Evolutionary conservation across 2,113 vertebrate genomes (phyloP).

Genomic region (Typhlomys cinereus): DNA sequence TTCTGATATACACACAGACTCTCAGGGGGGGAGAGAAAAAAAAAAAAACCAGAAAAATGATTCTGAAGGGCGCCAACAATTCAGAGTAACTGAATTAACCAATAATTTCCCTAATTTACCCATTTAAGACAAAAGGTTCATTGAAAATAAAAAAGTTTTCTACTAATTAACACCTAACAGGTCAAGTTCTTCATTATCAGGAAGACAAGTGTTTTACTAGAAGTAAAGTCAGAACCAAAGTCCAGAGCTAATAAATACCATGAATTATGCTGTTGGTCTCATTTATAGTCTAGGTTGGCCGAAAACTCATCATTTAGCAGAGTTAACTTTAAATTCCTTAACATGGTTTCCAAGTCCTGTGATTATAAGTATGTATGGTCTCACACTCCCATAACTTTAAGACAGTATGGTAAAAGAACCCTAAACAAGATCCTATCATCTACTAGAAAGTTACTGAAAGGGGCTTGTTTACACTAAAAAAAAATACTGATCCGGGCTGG

Average conservation of each 20-base stretch:
- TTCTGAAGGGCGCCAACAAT: not conserved
- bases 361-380: no score
- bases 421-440: not conserved
- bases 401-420: not conserved
- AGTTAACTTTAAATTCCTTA: no score
- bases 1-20: not conserved
- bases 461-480: no score
- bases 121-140: not conserved
- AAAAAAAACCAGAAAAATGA: not conserved
- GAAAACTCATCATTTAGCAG: no score
- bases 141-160: not conserved
- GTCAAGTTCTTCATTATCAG: not conserved
- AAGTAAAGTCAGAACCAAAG: no score
- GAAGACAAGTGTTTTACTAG: not conserved
- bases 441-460: no score
- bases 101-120: not conserved
- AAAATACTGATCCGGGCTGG: no score
- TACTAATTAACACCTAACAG: constrained; percentile 29
- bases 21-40: no score
- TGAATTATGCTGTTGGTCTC: no score
- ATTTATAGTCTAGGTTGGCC: not conserved
- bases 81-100: not conserved
- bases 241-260: no score
- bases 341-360: no score
- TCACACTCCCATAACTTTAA: not conserved